These are phyloP conservation scores for Cecidostiba fungosa DNA, from an alignment of 2,888 invertebrate species.

Conservation along the genomic window DNA sequence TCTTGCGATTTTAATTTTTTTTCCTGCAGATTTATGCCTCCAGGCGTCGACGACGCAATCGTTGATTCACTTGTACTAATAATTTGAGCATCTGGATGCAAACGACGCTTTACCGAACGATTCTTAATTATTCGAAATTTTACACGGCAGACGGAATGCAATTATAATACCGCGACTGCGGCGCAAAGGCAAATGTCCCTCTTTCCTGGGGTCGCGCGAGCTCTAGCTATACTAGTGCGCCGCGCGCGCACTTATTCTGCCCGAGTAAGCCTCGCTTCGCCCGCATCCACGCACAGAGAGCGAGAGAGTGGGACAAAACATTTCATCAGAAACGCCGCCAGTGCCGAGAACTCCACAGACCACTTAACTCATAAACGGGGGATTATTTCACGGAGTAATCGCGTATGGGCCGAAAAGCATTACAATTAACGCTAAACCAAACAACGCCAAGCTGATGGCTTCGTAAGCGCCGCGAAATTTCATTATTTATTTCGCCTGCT, in stretches of 20 bases:
- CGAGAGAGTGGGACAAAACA: constrained; percentile 74
- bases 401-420: constrained; percentile 78
- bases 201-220: constrained; percentile 53
- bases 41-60: background rate
- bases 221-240: background rate
- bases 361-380: constrained; percentile 79
- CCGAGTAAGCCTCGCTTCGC: constrained; percentile 70
- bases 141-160: constrained; percentile 74
- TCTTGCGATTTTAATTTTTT: constrained; percentile 34
- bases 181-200: constrained; percentile 67
- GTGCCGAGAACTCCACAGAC: constrained; percentile 72
- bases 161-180: constrained; percentile 74
- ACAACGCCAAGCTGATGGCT: background rate
- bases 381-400: constrained; percentile 79
- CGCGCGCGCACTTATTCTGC: constrained; percentile 69
- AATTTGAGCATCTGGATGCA: background rate
- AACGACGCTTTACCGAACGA: background rate
- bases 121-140: constrained; percentile 78
- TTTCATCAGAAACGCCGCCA: constrained; percentile 77
- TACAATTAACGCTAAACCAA: constrained; percentile 78
- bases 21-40: constrained; percentile 29
- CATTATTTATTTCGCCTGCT: background rate
- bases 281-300: constrained; percentile 65
- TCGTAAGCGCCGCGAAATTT: background rate
- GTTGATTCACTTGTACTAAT: constrained; percentile 12